Conservation (phyloP, 37 sponge, comb jelly and placozoan species). For the Aplysina aerophoba region DNA sequence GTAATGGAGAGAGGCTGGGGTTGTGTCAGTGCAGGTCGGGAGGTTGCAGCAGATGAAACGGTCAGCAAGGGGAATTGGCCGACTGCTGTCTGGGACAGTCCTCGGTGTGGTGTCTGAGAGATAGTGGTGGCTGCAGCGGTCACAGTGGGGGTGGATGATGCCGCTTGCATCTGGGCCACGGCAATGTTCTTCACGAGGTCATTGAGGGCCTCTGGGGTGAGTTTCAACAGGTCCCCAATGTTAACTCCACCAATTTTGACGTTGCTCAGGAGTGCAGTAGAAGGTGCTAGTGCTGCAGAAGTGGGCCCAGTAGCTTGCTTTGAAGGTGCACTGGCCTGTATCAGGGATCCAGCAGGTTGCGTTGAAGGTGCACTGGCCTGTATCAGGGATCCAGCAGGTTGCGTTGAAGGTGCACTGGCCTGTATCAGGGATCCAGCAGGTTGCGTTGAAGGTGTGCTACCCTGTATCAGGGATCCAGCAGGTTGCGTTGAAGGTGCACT, state of each 20-base stretch:
- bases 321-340: background rate
- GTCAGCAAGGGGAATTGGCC: too few species aligned
- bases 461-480: background rate
- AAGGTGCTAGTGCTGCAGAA: background rate
- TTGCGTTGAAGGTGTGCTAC: background rate
- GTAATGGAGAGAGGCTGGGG: constrained; percentile 8
- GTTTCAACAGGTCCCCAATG: constrained; percentile 25
- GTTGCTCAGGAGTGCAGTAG: background rate
- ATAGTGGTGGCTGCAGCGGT: too few species aligned
- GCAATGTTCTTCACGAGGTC: constrained; percentile 16
- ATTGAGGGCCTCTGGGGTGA: constrained; percentile 20
- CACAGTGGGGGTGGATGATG: background rate
- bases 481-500: background rate
- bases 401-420: background rate
- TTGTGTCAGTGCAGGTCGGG: background rate
- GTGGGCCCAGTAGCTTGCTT: too few species aligned
- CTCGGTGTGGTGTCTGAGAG: too few species aligned
- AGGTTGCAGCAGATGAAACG: background rate
- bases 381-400: background rate
- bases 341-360: background rate
- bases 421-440: background rate
- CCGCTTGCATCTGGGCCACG: background rate
- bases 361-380: background rate
- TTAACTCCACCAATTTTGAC: constrained; percentile 12
- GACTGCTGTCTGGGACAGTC: too few species aligned